Base-by-base conservation (phyloP, 92 coral and sea anemone genomes). In the Palythoa heliodiscus region DNA sequence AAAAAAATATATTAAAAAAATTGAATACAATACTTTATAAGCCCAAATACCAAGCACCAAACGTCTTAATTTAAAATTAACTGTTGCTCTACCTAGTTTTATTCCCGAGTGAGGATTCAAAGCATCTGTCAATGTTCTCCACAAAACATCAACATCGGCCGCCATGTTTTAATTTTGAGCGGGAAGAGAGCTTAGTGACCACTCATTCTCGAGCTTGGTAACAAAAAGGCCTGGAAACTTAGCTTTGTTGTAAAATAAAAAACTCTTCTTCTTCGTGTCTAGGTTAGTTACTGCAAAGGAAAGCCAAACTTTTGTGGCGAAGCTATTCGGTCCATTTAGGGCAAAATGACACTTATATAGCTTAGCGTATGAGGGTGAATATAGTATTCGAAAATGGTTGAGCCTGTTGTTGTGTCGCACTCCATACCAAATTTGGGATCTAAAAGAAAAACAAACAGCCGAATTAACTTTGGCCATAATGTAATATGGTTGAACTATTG, bases 121-220 rank as follows among this genome's bases (percentile, higher is more conserved):
- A 75, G 53, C 81, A 67, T 16, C 43, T 29, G 91, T 88, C 57
- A 88, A 61, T 48, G 68, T 82, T 23, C 43, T 37, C 91, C 91
- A 88, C 68, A 82, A 87, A 14, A 87, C 92, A 60, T 82, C 83
- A 78, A 87, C 87, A 71, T 83, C 90, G 40, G 93, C 90, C 88
- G 95, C 95, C 95, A 92, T 92, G 3, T 69, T 58, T 92, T 87
- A 82, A 87, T 82, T 82, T 90, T 53, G 75, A 66, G 84, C 84
- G 74, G 84, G 84, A 80, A 80, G 60, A 35, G 40, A 11, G 58
- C 73, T 64, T 7, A 15, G 63, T 48, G 58, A 66, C 73, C 60
- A 40, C 58, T 7, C 84, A 7, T 61, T 39, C 11, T 5, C 11
- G 29, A 48, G 70, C 71, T 78, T 64, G 84, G 83, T 38, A 60